phyloP scores from a whole-genome alignment of 2,888 invertebrate genomes.

The Podabrus alpinus region DNA sequence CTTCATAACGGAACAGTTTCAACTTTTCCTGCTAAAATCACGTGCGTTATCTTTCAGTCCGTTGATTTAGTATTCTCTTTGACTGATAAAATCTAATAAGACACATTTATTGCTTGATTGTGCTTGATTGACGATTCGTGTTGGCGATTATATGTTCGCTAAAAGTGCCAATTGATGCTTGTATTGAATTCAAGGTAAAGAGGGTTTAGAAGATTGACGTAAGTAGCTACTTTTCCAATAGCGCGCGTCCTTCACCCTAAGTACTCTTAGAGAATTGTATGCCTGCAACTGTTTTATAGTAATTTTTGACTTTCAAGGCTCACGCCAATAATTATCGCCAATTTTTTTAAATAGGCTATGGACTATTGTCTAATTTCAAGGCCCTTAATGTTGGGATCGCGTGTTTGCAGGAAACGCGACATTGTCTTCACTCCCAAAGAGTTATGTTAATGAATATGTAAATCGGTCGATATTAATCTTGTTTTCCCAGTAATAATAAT shows the following conservation, averaged over 20 bases:
- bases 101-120: background rate
- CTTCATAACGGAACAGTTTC: background rate
- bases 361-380: background rate
- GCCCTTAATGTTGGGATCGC: constrained; percentile 5
- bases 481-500: constrained; percentile 15
- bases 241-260: background rate
- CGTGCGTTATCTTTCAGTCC: background rate
- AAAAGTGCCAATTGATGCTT: background rate
- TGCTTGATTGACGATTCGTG: background rate
- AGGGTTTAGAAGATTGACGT: background rate
- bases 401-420: background rate
- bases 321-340: background rate
- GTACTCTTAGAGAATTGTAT: background rate
- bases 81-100: background rate
- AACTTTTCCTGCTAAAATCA: background rate
- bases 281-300: background rate
- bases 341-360: background rate
- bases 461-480: constrained; percentile 8
- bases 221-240: background rate
- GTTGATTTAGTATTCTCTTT: background rate
- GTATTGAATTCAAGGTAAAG: background rate
- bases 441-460: constrained; percentile 6
- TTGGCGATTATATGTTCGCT: background rate
- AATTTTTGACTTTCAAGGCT: background rate
- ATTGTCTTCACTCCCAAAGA: background rate